Evolutionary conservation across 2,797 vertebrate species (phyloP).

Genomic region (Gorsachius magnificus): DNA sequence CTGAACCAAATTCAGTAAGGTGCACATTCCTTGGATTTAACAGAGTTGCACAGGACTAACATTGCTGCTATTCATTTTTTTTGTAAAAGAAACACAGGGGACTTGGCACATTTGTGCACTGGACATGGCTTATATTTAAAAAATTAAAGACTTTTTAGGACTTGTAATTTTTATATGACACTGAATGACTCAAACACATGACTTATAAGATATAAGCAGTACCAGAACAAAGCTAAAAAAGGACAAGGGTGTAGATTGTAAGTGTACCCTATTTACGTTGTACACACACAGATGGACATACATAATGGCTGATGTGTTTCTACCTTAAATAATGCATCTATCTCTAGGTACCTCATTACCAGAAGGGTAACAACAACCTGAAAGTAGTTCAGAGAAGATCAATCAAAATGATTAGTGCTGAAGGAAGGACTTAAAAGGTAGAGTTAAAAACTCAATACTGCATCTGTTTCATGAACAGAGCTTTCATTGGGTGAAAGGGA

Average conservation of each 20-base stretch:
- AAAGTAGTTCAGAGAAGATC: slow-evolving; percentile 28
- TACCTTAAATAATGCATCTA: slow-evolving; percentile 10
- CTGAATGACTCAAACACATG: not conserved
- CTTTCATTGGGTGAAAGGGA: not conserved
- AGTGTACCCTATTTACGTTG: not conserved
- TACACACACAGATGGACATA: not conserved
- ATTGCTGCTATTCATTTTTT: not conserved
- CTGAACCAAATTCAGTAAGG: not conserved
- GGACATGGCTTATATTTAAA: not conserved
- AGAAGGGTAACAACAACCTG: not conserved
- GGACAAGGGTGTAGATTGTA: not conserved
- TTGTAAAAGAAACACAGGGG: not conserved
- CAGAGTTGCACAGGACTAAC: not conserved
- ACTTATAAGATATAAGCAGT: not conserved
- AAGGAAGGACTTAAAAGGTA: slow-evolving; percentile 23
- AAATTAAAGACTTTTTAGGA: not conserved
- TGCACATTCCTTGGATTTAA: not conserved
- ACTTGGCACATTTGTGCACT: not conserved
- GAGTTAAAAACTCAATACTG: slow-evolving; percentile 26
- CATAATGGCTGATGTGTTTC: not conserved
- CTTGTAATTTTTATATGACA: not conserved
- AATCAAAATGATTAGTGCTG: slow-evolving; percentile 15
- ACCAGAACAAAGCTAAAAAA: not conserved
- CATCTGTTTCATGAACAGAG: not conserved
- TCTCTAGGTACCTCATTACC: not conserved